Percentiles rank a stretch among this genome's conserved stretches.
Evolutionary conservation across 2,113 vertebrate species (phyloP).

Genomic region (Lagopus leucura): DNA sequence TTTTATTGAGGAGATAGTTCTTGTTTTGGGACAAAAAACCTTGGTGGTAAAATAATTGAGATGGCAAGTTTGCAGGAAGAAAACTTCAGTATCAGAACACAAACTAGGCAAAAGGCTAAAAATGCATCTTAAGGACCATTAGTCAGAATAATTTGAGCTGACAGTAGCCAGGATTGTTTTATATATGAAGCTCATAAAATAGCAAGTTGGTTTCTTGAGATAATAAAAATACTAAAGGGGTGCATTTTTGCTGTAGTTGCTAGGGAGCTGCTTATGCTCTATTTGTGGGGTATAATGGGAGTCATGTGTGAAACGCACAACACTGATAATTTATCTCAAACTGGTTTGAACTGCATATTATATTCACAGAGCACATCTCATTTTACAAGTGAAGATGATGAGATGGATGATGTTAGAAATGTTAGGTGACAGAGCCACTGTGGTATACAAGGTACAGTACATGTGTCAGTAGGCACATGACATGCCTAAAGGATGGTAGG

Average conservation of each 20-base stretch:
- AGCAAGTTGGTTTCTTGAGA: conserved; percentile 22
- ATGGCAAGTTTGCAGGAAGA: background rate
- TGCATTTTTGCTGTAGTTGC: conserved; percentile 45
- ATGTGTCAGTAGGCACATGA: background rate
- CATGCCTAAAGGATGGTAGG: background rate
- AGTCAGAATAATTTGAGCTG: conserved; percentile 36
- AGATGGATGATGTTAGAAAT: conserved; percentile 27
- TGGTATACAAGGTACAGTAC: background rate
- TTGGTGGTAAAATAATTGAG: conserved; percentile 33
- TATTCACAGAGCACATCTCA: conserved; percentile 5
- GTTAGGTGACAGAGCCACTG: conserved; percentile 17
- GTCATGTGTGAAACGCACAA: conserved; percentile 5
- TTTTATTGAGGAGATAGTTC: conserved; percentile 9
- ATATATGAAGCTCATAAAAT: conserved; percentile 54
- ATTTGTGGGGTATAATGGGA: conserved; percentile 38
- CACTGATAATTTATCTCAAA: conserved; percentile 15
- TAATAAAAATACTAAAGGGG: background rate
- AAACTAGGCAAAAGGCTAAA: conserved; percentile 27
- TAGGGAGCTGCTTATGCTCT: conserved; percentile 7
- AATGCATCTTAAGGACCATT: conserved; percentile 46
- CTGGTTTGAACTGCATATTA: conserved; percentile 11
- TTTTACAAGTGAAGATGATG: background rate
- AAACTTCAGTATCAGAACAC: background rate
- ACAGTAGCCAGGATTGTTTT: conserved; percentile 24
- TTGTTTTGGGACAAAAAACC: background rate